phyloP scores from a whole-genome alignment of 1,140 invertebrate species.

The Diuraphis noxia region DNA sequence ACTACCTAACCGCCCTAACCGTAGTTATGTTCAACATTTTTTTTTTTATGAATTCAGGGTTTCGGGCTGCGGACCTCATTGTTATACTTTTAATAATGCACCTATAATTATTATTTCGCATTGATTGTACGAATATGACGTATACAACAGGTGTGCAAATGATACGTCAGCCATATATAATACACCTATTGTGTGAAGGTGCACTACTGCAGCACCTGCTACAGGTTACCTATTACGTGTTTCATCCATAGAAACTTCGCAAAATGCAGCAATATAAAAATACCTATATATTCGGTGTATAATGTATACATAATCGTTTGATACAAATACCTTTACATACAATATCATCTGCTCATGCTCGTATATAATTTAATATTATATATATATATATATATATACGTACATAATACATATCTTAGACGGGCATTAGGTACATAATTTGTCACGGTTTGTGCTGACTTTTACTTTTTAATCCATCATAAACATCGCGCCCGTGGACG shows the following conservation, averaged over 20 bases:
- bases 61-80: not conserved
- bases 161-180: not conserved
- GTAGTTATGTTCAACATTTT: not conserved
- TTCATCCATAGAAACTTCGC: not conserved
- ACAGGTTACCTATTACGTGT: not conserved
- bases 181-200: not conserved
- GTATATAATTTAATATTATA: not conserved
- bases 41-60: not conserved
- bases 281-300: not conserved
- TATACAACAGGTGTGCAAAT: not conserved
- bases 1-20: not conserved
- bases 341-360: not conserved
- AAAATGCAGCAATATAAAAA: not conserved
- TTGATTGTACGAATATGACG: not conserved
- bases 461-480: constrained; percentile 9
- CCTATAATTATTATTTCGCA: not conserved
- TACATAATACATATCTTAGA: no score
- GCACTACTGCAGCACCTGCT: not conserved
- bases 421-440: not conserved
- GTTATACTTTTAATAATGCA: not conserved
- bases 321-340: not conserved
- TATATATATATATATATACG: not conserved
- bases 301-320: not conserved
- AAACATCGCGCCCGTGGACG: not conserved
- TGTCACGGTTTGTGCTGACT: not conserved